Percentiles rank a stretch among this genome's conserved stretches.
phyloP scores from a whole-genome alignment of 1,140 invertebrate species.

The Musca domestica region DNA sequence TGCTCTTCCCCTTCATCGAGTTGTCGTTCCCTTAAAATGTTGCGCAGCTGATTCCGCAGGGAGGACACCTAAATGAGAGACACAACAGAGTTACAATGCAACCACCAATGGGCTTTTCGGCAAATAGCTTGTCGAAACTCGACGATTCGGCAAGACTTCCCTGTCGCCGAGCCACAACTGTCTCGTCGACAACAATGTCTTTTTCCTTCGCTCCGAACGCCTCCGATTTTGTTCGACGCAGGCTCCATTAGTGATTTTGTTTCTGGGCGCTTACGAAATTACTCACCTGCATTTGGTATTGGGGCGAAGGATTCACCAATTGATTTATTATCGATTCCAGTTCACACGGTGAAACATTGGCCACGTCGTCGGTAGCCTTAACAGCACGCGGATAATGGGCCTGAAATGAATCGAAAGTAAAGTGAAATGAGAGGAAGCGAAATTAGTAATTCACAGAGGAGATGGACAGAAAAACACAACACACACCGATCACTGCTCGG shows the following conservation, averaged over 20 bases:
- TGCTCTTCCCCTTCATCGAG: constrained; percentile 33
- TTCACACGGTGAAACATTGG: constrained; percentile 46
- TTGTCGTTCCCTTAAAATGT: constrained; percentile 43
- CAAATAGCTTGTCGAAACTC: too few relatives aligned
- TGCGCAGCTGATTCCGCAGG: constrained; percentile 47
- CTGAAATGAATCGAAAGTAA: constrained; percentile 27
- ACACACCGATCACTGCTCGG: too few relatives aligned
- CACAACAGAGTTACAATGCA: background rate
- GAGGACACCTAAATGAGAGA: constrained; percentile 37
- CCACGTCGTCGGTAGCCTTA: constrained; percentile 40
- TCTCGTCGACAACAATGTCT: too few relatives aligned
- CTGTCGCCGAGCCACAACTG: too few relatives aligned
- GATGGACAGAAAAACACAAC: too few relatives aligned
- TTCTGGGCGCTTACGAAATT: constrained; percentile 8
- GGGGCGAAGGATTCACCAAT: constrained; percentile 47
- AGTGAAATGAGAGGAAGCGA: too few relatives aligned
- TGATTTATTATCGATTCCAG: constrained; percentile 51
- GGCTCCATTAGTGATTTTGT: background rate
- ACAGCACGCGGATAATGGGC: constrained; percentile 38
- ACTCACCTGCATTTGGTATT: constrained; percentile 52
- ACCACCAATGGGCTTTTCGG: too few relatives aligned
- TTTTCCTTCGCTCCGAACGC: too few relatives aligned
- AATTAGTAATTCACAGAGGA: too few relatives aligned
- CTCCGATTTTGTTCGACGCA: background rate
- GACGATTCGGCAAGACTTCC: too few relatives aligned